Evolutionary conservation across 2,113 vertebrate genomes (phyloP).

Genomic region (Pitta sordida): DNA sequence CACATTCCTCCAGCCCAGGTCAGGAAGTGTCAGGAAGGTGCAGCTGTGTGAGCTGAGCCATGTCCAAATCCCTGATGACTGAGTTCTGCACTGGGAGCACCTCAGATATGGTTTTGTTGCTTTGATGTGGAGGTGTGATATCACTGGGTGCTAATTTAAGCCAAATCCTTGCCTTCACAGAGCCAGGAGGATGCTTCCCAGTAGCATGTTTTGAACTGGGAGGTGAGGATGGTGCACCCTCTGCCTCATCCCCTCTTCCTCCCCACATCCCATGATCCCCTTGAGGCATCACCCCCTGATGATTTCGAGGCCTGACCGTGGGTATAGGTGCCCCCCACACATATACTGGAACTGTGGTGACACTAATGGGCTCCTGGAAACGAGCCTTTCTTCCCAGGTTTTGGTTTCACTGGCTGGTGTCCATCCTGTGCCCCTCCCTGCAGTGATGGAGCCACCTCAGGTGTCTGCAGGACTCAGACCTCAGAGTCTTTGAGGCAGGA

Average conservation of each 20-base stretch:
- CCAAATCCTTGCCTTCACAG: accelerated
- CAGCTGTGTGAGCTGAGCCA: neutral
- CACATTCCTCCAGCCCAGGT: neutral
- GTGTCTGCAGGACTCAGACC: neutral
- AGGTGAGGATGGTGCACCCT: neutral
- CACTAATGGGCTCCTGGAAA: neutral
- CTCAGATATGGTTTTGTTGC: neutral
- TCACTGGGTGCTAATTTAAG: neutral
- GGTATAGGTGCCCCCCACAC: too few relatives aligned
- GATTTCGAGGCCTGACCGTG: neutral
- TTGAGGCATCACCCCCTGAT: neutral
- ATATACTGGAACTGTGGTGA: neutral
- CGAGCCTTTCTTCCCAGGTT: neutral
- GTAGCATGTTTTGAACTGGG: neutral
- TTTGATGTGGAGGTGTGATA: neutral
- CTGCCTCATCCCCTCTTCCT: neutral
- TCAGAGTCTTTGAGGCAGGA: neutral
- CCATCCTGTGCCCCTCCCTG: neutral
- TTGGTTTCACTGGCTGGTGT: neutral
- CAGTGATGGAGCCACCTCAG: neutral
- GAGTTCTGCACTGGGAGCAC: neutral
- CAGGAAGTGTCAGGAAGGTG: neutral
- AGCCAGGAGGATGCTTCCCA: neutral
- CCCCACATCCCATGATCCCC: neutral
- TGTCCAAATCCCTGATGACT: neutral